Evolutionary conservation across 2,797 vertebrate species (phyloP).

Genomic region (Enteromius radiatus): DNA sequence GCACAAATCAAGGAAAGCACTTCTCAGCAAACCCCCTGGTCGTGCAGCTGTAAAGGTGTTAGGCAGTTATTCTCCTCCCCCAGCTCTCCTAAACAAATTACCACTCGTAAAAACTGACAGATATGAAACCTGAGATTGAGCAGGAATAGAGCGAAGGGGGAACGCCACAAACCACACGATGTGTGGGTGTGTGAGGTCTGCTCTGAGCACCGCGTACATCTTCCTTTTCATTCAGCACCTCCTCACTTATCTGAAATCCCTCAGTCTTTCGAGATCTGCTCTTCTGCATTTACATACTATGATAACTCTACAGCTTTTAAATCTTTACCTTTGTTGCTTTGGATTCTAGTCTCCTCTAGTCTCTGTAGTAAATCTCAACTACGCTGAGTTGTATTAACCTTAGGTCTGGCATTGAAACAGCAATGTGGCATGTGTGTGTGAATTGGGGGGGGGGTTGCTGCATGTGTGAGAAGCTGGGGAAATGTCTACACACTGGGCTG

Average conservation of each 20-base stretch:
- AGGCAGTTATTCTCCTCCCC: slow-evolving; percentile 44
- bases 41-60: slow-evolving; percentile 45
- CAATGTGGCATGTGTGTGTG: neutral
- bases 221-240: slow-evolving; percentile 33
- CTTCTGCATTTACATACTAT: neutral
- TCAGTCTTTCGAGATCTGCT: neutral
- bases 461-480: slow-evolving; percentile 20
- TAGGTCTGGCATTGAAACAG: slow-evolving; percentile 17
- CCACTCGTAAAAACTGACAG: slow-evolving; percentile 59
- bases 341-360: neutral
- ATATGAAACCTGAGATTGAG: slow-evolving; percentile 49
- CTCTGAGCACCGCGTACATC: neutral
- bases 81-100: slow-evolving; percentile 56
- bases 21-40: slow-evolving; percentile 21
- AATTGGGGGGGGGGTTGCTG: neutral
- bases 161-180: slow-evolving; percentile 3
- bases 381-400: slow-evolving; percentile 9
- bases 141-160: slow-evolving; percentile 21
- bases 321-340: slow-evolving; percentile 13
- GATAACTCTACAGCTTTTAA: neutral
- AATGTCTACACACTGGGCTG: neutral
- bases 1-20: slow-evolving; percentile 35
- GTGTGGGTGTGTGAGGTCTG: slow-evolving; percentile 46
- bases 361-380: slow-evolving; percentile 5
- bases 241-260: slow-evolving; percentile 28